Base-by-base conservation (phyloP, 2,113 vertebrate genomes). In the Aleadryas rufinucha region DNA sequence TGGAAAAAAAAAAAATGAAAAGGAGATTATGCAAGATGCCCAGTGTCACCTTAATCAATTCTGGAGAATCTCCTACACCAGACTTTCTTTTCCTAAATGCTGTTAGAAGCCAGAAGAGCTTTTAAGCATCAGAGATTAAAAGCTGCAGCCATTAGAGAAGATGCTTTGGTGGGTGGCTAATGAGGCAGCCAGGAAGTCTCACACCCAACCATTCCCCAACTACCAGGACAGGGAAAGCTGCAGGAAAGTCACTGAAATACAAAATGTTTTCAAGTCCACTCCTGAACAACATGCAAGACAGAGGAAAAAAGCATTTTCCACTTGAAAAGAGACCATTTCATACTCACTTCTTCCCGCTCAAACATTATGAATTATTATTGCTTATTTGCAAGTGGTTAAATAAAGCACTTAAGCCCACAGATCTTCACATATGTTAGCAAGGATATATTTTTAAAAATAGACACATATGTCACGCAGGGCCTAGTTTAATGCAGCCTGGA, bases 111-210 rank as follows among this genome's bases (percentile, higher is more conserved):
- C 80, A 87, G 30, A 80, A 63, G 64, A 89, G 76, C 60, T 80
- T 72, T 86, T 59, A 70, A 54, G 68, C 54, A 42, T 71, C 80
- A 93, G 91, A 82, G 74, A 91, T 75, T 68, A 96, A 95, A 82
- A 89, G 65, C 90, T 95, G 44, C 74, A 89, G 49, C 56, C 52
- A 72, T 78, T 84, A 94, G 30, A 89, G 80, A 74, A 87, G 69
- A 84, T 68, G 47, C 11, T 82, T 84, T 0, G 13, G 64, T 66
- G 56, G 37, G 61, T 56, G 86, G 86, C 24, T 88, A 78, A 79
- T 27, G 4, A 85, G 45, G 23, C 16, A 92, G 41, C 37, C 80
- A 64, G 21, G 56, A 87, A 91, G 65, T 22, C 60, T 77, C 76
- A 49, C 13, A 50, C 2, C 24, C 64, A 24, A 7, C 13, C n/a